Evolutionary conservation across 2,113 vertebrate genomes (phyloP), one percentile per base, ranked within the genome.

Genomic region (Cephalopholis sonnerati): DNA sequence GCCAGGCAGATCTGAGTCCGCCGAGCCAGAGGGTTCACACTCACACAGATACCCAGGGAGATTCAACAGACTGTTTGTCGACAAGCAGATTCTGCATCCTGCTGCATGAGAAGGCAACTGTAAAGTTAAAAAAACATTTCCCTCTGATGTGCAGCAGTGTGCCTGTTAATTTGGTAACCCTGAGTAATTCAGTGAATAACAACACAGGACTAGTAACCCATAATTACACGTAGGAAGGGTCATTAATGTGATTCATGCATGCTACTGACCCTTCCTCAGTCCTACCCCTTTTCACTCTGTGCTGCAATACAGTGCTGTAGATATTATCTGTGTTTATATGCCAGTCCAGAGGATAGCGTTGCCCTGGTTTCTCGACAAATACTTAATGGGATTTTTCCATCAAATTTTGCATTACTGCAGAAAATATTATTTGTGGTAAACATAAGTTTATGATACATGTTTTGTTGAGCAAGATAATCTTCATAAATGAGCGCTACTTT

Each of bases 21-120:
- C 29, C 3, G 48, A 88, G 84, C 82, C 41, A 29, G 53, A 77
- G 78, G 51, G 85, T 84, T 88, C 72, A 76, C 51, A 44, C 85
- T 74, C 41, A 61, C 87, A 74, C 46, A 69, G 64, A 82, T 69
- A 65, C 63, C 65, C 48, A 25, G 74, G 39, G 76, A 64, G 57
- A 57, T 24, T 27, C 18, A 32, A 27, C 74, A 59, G 53, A 77
- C 54, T 73, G 80, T 78, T 74, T 87, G 78, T 73, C 17, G 7
- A 74, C 65, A 66, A 62, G 51, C 36, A 67, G 48, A 81, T 25
- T 44, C 48, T 44, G 70, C 46, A 41, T 83, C 61, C 50, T 73
- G 6, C 22, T 44, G 61, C 62, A 50, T 0, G 3, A 75, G 59
- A 57, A 46, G 27, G 51, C 1, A 13, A 70, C 27, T 59, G 69